Evolutionary conservation across 2,888 invertebrate genomes (phyloP), one percentile per base, ranked within the genome.

Genomic region (Aricia artaxerxes): DNA sequence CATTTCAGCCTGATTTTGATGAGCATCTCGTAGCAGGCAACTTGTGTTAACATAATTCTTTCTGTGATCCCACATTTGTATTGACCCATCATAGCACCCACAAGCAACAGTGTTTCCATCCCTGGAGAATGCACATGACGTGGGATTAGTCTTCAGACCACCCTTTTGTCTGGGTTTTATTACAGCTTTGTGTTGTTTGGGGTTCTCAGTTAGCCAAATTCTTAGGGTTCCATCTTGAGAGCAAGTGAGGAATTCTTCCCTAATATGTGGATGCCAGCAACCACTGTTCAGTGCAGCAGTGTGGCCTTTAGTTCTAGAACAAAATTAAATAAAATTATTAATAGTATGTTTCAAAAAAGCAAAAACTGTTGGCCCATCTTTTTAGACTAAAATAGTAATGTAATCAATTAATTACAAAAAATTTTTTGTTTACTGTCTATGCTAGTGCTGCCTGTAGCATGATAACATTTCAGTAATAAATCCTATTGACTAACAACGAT

Each of bases 51-150:
- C 99, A 86, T 97, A 98, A 87, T 97, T 97, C 87, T 97, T 98
- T 49, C 99, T 95, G 78, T 98, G 97, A 87, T 99, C 99, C 99
- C 99, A 99, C 93, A 99, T 97, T 90, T 99, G 99, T 79, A 99
- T 96, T 0, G 98, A 98, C 0, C 99, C 99, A 90, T 99, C 99
- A 73, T 96, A 96, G 87, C 99, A 99, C 0, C 97, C 99, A 80
- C 98, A 98, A 0, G 98, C 98, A 4, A 99, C 97, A 0, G 98
- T 96, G 79, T 97, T 97, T 0, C 98, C 98, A 86, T 99, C 98
- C 79, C 97, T 94, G 77, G 97, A 98, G 87, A 97, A 99, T 0
- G 96, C 94, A 87, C 98, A 98, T 0, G 98, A 95, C 0, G 97
- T 97, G 0, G 99, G 98, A 80, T 97, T 96, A 0, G 98, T 97